Conservation (phyloP, 1,140 invertebrate genomes). For the Schlechtendalia chinensis region DNA sequence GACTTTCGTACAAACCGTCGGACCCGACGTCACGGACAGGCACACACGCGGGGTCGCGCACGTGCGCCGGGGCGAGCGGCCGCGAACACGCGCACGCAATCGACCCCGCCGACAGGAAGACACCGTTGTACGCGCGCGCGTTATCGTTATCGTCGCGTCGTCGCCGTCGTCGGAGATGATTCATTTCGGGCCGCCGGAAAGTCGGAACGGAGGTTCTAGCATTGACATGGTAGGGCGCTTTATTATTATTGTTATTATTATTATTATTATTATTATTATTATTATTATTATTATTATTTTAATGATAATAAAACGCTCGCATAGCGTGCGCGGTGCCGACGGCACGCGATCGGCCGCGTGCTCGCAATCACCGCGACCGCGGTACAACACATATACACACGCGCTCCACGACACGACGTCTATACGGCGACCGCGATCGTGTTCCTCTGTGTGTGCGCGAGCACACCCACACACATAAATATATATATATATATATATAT, state of each 20-base stretch:
- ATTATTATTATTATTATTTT: constrained; percentile 26
- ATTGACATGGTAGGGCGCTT: no score
- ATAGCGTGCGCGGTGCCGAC: neutral
- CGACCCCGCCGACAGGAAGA: neutral
- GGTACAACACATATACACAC: neutral
- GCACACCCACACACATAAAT: no score
- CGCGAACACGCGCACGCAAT: neutral
- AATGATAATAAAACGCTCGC: constrained; percentile 16
- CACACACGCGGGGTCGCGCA: neutral
- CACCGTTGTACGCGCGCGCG: neutral
- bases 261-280: neutral
- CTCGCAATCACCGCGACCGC: neutral
- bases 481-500: neutral
- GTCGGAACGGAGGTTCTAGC: no score
- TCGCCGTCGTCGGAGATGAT: neutral
- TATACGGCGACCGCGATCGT: constrained; percentile 11
- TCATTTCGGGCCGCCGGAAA: no score
- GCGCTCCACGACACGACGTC: neutral
- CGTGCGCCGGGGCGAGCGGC: neutral
- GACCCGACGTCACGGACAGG: constrained; percentile 22
- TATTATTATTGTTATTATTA: no score
- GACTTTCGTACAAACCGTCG: constrained; percentile 26
- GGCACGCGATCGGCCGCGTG: constrained; percentile 25
- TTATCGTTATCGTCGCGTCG: neutral
- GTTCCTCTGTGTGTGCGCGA: neutral